These are phyloP conservation scores for Corythornis cristatus DNA, from an alignment of 2,113 vertebrate species.

Conservation along the genomic window DNA sequence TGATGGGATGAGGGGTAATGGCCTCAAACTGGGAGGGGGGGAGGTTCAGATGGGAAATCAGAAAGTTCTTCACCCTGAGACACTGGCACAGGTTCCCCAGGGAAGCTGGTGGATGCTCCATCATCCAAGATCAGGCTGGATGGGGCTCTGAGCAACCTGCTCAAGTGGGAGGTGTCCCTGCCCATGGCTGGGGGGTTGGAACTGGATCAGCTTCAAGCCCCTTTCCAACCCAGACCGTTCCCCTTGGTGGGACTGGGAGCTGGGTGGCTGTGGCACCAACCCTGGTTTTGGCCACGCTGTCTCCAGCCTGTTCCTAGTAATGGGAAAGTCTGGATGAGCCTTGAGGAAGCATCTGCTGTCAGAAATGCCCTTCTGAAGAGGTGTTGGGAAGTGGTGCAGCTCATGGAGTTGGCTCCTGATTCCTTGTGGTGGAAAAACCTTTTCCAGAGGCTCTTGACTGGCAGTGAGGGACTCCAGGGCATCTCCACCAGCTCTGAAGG, in stretches of 20 bases:
- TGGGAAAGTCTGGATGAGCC: neutral
- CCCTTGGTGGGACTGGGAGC: neutral
- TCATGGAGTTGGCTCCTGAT: neutral
- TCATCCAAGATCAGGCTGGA: no score
- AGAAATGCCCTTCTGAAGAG: neutral
- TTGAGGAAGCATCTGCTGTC: neutral
- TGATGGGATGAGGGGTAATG: no score
- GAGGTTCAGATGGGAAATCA: no score
- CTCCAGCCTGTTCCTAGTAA: fast-evolving
- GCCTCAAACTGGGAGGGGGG: no score
- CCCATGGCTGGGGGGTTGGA: no score
- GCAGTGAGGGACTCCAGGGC: neutral
- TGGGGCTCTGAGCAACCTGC: no score
- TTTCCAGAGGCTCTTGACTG: neutral
- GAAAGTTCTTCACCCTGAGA: no score
- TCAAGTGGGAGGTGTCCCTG: no score
- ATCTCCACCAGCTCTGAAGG: neutral
- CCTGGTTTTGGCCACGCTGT: fast-evolving
- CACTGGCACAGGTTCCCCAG: no score
- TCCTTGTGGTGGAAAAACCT: neutral
- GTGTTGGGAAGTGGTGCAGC: neutral
- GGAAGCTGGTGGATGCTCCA: no score
- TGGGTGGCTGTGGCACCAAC: fast-evolving
- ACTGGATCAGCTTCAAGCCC: no score
- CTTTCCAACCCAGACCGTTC: no score